Conservation (phyloP, 1,140 invertebrate species). For the Caenorhabditis remanei region DNA sequence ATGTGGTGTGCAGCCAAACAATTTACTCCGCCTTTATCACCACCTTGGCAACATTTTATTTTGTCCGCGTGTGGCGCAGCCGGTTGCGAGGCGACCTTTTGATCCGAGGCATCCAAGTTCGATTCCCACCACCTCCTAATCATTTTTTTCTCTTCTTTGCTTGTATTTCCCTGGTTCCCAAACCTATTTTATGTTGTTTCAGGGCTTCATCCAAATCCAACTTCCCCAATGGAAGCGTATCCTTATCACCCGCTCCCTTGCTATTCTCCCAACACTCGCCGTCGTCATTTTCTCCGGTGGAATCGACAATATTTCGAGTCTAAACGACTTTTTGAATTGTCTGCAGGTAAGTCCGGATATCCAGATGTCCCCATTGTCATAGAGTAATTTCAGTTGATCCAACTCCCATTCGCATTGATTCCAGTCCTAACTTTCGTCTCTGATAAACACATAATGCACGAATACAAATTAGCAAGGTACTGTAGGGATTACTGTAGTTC, state of each 20-base stretch:
- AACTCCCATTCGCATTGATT: constrained; percentile 83
- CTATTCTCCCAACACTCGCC: constrained; percentile 89
- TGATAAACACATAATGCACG: constrained; percentile 86
- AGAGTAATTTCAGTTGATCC: constrained; percentile 67
- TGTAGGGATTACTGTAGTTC: not conserved
- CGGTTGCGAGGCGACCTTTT: too few species aligned
- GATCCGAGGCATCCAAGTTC: not conserved
- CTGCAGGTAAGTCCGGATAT: constrained; percentile 72
- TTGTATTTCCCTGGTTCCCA: not conserved
- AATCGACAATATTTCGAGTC: constrained; percentile 84
- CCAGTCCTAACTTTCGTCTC: constrained; percentile 91
- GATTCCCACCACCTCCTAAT: not conserved
- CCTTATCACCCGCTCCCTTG: constrained; percentile 83
- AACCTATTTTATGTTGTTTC: constrained; percentile 63
- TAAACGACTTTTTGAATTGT: constrained; percentile 91
- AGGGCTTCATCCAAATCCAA: constrained; percentile 86
- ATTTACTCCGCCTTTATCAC: too few species aligned
- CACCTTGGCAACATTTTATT: too few species aligned
- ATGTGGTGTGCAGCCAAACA: too few species aligned
- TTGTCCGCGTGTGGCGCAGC: too few species aligned
- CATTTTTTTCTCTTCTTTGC: not conserved
- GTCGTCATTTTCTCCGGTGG: constrained; percentile 82
- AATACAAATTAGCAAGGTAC: constrained; percentile 85
- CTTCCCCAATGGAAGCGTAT: constrained; percentile 51
- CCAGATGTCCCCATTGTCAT: too few species aligned